These are phyloP conservation scores for Psittacula derbiana DNA, from an alignment of 2,797 vertebrate genomes.

Conservation along the genomic window DNA sequence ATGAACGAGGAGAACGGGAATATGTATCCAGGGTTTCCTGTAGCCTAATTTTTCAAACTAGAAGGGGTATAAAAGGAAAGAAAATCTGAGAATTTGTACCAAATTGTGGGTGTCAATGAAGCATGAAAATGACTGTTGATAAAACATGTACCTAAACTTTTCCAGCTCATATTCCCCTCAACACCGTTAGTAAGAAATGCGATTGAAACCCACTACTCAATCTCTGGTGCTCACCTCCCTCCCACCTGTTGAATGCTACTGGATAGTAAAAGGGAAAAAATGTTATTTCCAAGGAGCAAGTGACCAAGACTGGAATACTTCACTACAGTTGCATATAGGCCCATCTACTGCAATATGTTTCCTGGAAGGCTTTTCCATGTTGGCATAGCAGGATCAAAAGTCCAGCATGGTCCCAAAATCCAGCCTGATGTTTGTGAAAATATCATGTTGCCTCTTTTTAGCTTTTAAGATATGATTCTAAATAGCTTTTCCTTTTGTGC, in stretches of 20 bases:
- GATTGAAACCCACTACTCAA: background rate
- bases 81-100: background rate
- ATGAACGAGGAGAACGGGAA: constrained; percentile 85
- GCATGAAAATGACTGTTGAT: background rate
- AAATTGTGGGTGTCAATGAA: background rate
- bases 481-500: background rate
- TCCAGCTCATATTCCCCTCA: background rate
- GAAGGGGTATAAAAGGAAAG: constrained; percentile 1
- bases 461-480: background rate
- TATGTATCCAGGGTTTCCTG: constrained; percentile 82
- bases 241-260: background rate
- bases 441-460: background rate
- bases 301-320: background rate
- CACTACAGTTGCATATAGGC: background rate
- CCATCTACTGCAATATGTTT: background rate
- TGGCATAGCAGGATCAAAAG: background rate
- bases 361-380: background rate
- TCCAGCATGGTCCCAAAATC: background rate
- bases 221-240: background rate
- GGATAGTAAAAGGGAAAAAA: background rate
- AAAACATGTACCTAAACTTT: background rate
- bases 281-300: background rate
- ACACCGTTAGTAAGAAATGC: background rate
- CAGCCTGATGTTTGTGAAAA: background rate
- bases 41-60: constrained; percentile 92